Conservation (phyloP, 2,113 vertebrate species). For the Plecturocebus donacophilus region DNA sequence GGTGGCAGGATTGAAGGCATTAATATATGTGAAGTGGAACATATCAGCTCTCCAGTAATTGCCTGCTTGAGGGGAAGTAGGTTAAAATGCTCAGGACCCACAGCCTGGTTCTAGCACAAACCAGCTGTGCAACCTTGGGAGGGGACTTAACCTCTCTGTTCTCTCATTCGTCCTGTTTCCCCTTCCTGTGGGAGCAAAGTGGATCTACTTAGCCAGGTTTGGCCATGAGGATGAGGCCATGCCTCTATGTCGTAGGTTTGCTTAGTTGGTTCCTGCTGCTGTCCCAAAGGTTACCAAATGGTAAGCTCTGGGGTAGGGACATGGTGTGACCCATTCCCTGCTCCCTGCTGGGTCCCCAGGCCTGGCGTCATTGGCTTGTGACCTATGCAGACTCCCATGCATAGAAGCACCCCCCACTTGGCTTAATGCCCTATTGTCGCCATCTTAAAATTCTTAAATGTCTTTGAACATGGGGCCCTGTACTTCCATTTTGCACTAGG, state of each 20-base stretch:
- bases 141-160: not conserved
- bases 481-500: not conserved
- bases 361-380: fast-evolving
- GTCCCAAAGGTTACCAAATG: no score
- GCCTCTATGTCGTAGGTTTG: not conserved
- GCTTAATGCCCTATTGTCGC: not conserved
- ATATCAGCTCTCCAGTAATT: fast-evolving
- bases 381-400: no score
- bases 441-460: not conserved
- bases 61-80: not conserved
- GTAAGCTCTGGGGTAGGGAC: not conserved
- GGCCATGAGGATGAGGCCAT: not conserved
- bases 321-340: fast-evolving
- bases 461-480: not conserved
- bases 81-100: not conserved
- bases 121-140: not conserved
- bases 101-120: not conserved
- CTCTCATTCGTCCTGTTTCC: not conserved
- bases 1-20: not conserved
- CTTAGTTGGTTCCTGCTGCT: fast-evolving
- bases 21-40: not conserved
- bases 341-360: no score
- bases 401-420: not conserved
- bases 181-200: not conserved
- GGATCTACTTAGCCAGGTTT: no score